Evolutionary conservation across 2,113 vertebrate genomes (phyloP).

Genomic region (Sialia sialis): DNA sequence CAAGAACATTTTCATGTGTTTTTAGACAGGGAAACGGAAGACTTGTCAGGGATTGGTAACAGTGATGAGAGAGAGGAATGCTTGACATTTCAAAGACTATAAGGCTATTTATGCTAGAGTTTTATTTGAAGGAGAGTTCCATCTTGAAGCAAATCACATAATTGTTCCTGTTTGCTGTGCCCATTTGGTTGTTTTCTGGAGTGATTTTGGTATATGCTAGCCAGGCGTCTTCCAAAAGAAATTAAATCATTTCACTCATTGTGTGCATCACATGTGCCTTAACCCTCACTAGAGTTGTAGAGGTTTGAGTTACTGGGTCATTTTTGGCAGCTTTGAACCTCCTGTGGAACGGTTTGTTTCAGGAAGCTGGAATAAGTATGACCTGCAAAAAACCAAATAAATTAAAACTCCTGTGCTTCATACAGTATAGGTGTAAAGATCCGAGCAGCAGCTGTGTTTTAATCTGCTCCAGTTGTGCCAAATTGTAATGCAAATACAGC

Average conservation of each 20-base stretch:
- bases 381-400: neutral
- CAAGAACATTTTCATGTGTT: neutral
- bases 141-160: neutral
- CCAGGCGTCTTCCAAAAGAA: neutral
- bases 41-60: neutral
- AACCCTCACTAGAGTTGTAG: neutral
- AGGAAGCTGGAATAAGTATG: neutral
- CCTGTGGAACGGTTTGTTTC: neutral
- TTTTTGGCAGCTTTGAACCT: neutral
- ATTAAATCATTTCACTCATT: accelerated
- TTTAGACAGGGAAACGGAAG: neutral
- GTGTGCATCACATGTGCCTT: neutral
- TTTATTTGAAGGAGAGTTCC: neutral
- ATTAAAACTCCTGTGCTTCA: neutral
- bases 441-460: neutral
- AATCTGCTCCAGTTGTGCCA: neutral
- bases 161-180: neutral
- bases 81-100: neutral
- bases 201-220: neutral
- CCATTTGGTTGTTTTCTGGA: neutral
- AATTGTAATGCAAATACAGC: neutral
- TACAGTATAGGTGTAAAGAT: neutral
- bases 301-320: neutral
- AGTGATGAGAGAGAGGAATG: neutral
- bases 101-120: neutral